Percentiles rank a stretch among this genome's conserved stretches.
These are phyloP conservation scores for Tichodroma muraria DNA, from an alignment of 2,113 vertebrate genomes.

Conservation along the genomic window DNA sequence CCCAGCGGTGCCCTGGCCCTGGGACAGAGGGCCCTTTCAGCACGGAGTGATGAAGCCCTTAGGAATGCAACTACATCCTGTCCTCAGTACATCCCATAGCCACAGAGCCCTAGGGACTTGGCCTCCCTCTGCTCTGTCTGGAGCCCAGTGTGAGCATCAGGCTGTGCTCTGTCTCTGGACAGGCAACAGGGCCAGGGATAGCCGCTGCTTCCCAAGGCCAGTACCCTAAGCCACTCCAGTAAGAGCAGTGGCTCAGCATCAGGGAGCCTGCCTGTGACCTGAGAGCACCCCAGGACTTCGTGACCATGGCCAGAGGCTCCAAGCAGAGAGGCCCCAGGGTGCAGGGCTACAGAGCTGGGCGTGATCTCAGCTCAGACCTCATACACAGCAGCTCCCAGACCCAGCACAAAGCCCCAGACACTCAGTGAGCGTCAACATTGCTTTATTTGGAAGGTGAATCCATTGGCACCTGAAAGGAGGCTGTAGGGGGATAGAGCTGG, in stretches of 20 bases:
- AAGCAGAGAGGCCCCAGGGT: neutral
- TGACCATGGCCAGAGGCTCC: neutral
- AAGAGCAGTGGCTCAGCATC: neutral
- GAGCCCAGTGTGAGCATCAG: neutral
- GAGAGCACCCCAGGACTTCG: neutral
- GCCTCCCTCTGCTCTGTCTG: neutral
- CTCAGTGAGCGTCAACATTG: neutral
- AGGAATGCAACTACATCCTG: neutral
- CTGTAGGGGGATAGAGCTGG: neutral
- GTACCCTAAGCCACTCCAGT: neutral
- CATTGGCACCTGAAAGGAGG: neutral
- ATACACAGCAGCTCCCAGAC: neutral
- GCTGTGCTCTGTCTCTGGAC: neutral
- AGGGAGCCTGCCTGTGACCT: neutral
- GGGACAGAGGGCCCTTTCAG: neutral
- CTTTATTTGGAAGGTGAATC: constrained; percentile 43
- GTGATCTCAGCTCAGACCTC: neutral
- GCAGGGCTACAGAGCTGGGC: neutral
- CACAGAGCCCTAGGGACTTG: neutral
- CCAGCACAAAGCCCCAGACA: neutral
- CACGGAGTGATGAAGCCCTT: accelerated
- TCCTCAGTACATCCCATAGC: neutral
- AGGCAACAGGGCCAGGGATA: neutral
- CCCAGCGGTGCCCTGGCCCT: neutral
- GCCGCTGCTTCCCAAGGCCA: neutral